Conservation (phyloP, 2,888 invertebrate genomes). For the Drosophila diplacantha region DNA sequence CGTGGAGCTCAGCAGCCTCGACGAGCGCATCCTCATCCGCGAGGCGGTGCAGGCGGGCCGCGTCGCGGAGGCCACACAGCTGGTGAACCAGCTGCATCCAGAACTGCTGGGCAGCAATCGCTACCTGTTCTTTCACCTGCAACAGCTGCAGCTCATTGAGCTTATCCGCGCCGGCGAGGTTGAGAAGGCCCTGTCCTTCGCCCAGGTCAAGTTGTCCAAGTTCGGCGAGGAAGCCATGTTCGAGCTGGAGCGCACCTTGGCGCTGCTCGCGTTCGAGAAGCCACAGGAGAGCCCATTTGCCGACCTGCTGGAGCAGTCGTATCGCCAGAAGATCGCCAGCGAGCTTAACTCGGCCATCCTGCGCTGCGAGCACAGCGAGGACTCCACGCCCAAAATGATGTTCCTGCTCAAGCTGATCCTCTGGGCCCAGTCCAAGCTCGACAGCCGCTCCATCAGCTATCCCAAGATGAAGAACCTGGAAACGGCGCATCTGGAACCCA, state of each 20-base stretch:
- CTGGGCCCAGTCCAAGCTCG: slow-evolving; percentile 97
- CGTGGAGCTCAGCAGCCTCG: slow-evolving; percentile 89
- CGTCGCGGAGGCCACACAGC: slow-evolving; percentile 93
- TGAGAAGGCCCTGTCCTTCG: slow-evolving; percentile 90
- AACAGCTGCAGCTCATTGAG: slow-evolving; percentile 79
- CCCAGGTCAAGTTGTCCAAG: slow-evolving; percentile 91
- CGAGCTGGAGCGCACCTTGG: slow-evolving; percentile 95
- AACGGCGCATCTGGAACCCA: slow-evolving; percentile 85
- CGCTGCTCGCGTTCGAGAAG: slow-evolving; percentile 96
- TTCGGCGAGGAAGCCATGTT: slow-evolving; percentile 86
- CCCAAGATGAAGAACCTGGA: slow-evolving; percentile 96
- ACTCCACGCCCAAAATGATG: slow-evolving; percentile 93
- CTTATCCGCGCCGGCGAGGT: slow-evolving; percentile 82
- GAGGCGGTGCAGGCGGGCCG: slow-evolving; percentile 95
- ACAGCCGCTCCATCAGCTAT: slow-evolving; percentile 95
- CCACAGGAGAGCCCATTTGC: slow-evolving; percentile 96
- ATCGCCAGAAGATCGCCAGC: slow-evolving; percentile 98
- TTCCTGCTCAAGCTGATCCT: slow-evolving; percentile 93
- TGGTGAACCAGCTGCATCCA: slow-evolving; percentile 96
- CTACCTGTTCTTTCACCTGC: slow-evolving; percentile 96
- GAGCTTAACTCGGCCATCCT: slow-evolving; percentile 98
- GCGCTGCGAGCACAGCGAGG: slow-evolving; percentile 93
- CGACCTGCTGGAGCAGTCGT: slow-evolving; percentile 93
- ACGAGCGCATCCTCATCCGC: slow-evolving; percentile 93
- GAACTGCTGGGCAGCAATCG: slow-evolving; percentile 96